Evolutionary conservation across 2,888 invertebrate genomes (phyloP).

Genomic region (Alentia gelatinosa): DNA sequence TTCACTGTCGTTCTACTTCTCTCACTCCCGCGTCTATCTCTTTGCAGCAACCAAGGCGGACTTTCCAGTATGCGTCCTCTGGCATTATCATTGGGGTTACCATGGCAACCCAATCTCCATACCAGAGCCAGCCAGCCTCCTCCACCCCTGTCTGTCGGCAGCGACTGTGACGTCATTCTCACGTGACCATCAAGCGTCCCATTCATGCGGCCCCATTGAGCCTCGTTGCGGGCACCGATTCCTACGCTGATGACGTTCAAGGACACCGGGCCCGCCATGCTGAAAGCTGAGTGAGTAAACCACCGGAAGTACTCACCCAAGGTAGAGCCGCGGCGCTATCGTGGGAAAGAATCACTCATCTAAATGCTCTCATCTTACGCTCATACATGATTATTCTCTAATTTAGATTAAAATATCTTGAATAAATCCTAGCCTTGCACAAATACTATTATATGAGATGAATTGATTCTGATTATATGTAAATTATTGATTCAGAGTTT

Average conservation of each 20-base stretch:
- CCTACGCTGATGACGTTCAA: constrained; percentile 46
- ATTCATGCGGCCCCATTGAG: constrained; percentile 22
- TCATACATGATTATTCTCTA: no score
- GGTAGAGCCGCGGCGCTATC: not conserved
- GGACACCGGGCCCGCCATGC: constrained; percentile 29
- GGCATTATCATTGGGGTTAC: constrained; percentile 6
- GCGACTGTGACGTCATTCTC: not conserved
- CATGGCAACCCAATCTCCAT: constrained; percentile 41
- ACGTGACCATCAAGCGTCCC: constrained; percentile 3
- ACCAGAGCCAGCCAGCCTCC: constrained; percentile 12
- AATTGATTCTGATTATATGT: no score
- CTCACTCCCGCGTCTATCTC: not conserved
- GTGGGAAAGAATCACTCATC: no score
- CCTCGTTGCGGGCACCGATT: constrained; percentile 22
- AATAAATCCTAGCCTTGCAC: no score
- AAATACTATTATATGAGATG: no score
- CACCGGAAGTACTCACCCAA: not conserved
- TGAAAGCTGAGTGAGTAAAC: constrained; percentile 41
- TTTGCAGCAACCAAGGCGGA: not conserved
- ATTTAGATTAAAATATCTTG: no score
- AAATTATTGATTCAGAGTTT: no score
- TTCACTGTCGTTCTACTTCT: not conserved
- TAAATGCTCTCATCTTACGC: no score
- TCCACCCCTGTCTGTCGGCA: not conserved
- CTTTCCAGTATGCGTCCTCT: constrained; percentile 10